Base-by-base conservation (phyloP, 2,113 vertebrate genomes). In the Gallinago undulata region DNA sequence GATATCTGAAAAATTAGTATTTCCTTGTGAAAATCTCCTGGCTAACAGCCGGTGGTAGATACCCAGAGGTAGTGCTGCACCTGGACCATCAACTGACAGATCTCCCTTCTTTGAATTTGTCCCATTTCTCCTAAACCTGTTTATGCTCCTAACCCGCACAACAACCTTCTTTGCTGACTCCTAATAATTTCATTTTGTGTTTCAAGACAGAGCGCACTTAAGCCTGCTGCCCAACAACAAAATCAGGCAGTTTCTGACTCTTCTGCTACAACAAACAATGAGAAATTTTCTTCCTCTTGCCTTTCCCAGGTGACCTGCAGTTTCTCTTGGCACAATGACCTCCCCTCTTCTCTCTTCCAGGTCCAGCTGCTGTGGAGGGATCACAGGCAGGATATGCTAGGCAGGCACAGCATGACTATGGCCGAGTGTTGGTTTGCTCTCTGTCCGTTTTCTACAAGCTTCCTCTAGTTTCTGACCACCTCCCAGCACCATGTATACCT, bases 211-310 rank as follows among this genome's bases (percentile, higher is more conserved):
- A 53, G 15, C 0, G 2, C 31, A 81, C 64, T 48, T 7, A 7
- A 81, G 13, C 50, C 82, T 72, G 47, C 39, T 48, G 37, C 53
- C 66, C 78, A 37, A 37, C 30, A 74, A 18, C 47, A 84, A 74
- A 80, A 59, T 28, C 21, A 87, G 39, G 51, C 1, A 2, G 41
- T 57, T 70, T 81, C 68, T 63, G 55, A 28, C 24, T 48, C 56
- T 78, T 48, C 35, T 70, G 77, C 39, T 70, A 13, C 0, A 3
- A 80, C 8, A 37, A 47, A 73, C 1, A 1, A 35, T 0, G 6
- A 73, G 28, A 51, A 41, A 43, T 56, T 39, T 51, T 82, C n/a
- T 55, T 89, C 24, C 11, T 33, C 35, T 55, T 4, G 6, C 39
- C 79, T 62, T 59, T 35, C 35, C n/a, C 19, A 33, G 8, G 14